Base-by-base conservation (phyloP, 1,140 invertebrate genomes). In the Drosophila nikananu region DNA sequence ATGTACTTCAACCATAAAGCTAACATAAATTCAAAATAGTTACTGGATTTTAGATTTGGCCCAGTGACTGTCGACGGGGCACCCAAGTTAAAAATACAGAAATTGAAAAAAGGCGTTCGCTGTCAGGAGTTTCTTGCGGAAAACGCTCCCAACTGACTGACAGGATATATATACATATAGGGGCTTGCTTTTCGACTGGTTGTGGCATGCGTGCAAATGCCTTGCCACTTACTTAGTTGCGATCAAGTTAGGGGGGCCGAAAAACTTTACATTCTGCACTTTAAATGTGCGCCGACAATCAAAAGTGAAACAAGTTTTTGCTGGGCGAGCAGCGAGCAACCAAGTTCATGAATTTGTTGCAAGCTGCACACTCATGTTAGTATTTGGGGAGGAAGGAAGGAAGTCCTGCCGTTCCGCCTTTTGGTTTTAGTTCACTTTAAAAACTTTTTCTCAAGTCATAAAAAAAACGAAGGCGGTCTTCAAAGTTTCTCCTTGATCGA, bases 141-240 rank as follows among this genome's bases (percentile, higher is more conserved):
- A 66, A 51, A 51, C 66, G 35, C 5, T 66, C 7, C 13, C 23
- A 52, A 37, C 27, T 52, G 51, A 82, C 46, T 66, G 73, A 73
- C 74, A 82, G 71, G 63, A 78, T 57, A 54, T 64, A 19, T 6
- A 17, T 17, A 39, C 37, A 9, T 44, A 27, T 49, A 32, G 54
- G 42, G 37, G 52, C 42, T 21, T n/a, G 15, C 27, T 25, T 17
- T 35, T 35, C 19, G 55, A 48, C 44, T 80, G 64, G 25, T 66
- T 81, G 71, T 86, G 81, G 66, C 84, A 87, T 84, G 84, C 84
- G 74, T 87, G 86, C 68, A 81, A 81, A 84, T 79, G 81, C 70
- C 54, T 75, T 66, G 77, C 86, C 86, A 87, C 84, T 87, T 87
- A 89, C 84, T 87, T 89, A 81, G 77, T 80, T 87, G 77, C 71